A percentile compares a stretch with the other conserved stretches of the same genome.
phyloP scores from a whole-genome alignment of 2,888 invertebrate genomes.

The Drosophila neotestacea region DNA sequence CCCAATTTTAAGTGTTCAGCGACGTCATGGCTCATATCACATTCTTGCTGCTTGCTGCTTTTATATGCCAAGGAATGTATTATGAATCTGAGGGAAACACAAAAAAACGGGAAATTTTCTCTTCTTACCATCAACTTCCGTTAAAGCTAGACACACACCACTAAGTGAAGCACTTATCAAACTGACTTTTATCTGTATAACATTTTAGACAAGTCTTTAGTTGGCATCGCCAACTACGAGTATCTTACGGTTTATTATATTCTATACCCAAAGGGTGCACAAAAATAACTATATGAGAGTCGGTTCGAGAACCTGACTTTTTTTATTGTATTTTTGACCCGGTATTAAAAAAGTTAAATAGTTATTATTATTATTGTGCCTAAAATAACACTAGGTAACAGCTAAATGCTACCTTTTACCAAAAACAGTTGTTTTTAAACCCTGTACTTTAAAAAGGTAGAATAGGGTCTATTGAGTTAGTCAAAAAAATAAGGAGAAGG shows the following conservation, averaged over 20 bases:
- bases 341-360: too few relatives aligned
- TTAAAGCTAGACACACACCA: constrained; percentile 15
- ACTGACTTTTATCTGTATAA: background rate
- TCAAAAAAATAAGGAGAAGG: too few relatives aligned
- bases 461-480: too few relatives aligned
- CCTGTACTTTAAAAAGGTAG: too few relatives aligned
- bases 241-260: background rate
- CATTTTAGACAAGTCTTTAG: background rate
- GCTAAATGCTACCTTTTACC: too few relatives aligned
- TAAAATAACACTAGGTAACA: too few relatives aligned
- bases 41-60: constrained; percentile 40
- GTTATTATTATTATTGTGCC: too few relatives aligned
- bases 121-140: constrained; percentile 29
- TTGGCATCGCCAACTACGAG: background rate
- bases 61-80: constrained; percentile 27
- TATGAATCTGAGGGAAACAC: constrained; percentile 35
- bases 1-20: constrained; percentile 1
- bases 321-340: too few relatives aligned
- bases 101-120: constrained; percentile 14
- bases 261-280: too few relatives aligned
- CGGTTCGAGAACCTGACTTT: too few relatives aligned
- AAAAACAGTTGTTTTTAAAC: too few relatives aligned
- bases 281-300: too few relatives aligned
- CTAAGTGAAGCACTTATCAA: background rate
- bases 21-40: constrained; percentile 69